phyloP scores from a whole-genome alignment of 2,113 vertebrate genomes.

The Microtus oregoni region DNA sequence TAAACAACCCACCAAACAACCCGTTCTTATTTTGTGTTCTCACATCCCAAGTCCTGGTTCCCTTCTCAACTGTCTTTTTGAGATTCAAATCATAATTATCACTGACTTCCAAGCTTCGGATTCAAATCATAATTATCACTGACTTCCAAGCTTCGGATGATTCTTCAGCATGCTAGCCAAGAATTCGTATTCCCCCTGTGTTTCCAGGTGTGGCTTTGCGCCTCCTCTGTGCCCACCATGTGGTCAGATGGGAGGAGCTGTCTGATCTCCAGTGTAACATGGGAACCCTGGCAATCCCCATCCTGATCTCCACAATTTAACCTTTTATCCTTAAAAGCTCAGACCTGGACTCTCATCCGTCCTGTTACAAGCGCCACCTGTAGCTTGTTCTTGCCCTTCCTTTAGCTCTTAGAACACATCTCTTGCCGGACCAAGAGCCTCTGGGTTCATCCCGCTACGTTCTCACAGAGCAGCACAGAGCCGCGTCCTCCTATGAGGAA shows the following conservation, averaged over 20 bases:
- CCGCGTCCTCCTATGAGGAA: not conserved
- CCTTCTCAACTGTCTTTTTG: not conserved
- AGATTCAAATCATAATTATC: not conserved
- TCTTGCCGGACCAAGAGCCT: not conserved
- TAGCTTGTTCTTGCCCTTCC: not conserved
- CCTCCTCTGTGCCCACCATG: not conserved
- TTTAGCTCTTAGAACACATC: not conserved
- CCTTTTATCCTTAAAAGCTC: not conserved
- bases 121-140: not conserved
- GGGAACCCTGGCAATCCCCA: not conserved
- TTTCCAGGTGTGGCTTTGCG: not conserved
- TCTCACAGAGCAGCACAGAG: not conserved
- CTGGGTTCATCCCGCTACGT: not conserved
- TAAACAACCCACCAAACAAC: not conserved
- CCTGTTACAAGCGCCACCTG: not conserved
- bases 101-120: not conserved
- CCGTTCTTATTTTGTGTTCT: not conserved
- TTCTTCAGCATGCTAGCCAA: accelerated
- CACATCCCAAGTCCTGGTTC: not conserved
- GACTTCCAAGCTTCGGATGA: not conserved
- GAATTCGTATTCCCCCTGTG: not conserved
- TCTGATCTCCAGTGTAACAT: not conserved
- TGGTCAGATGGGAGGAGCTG: not conserved
- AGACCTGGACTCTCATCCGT: not conserved
- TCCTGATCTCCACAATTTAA: not conserved